phyloP scores from a whole-genome alignment of 2,113 vertebrate species.

The Falco punctatus region DNA sequence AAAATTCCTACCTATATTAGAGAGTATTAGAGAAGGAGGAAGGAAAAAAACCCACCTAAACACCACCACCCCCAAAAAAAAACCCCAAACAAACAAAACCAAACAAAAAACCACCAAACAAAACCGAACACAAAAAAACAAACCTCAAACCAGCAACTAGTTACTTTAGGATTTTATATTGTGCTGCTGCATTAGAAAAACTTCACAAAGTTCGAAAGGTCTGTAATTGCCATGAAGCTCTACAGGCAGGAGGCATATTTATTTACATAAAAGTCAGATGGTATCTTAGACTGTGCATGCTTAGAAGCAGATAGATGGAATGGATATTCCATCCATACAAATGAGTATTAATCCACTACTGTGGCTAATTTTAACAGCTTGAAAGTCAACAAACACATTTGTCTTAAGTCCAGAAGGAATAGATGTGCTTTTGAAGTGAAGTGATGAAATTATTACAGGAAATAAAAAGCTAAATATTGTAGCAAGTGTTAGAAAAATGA shows the following conservation, averaged over 20 bases:
- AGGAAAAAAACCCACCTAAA: too few relatives aligned
- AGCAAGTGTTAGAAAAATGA: background rate
- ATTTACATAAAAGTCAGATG: constrained; percentile 61
- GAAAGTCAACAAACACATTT: constrained; percentile 59
- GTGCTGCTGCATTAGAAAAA: background rate
- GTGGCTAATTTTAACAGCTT: constrained; percentile 49
- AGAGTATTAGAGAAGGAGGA: background rate
- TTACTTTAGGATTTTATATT: background rate
- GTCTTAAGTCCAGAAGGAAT: constrained; percentile 20
- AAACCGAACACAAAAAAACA: too few relatives aligned
- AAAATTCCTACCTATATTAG: background rate
- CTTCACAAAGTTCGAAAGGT: background rate
- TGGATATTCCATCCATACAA: background rate
- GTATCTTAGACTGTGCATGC: background rate
- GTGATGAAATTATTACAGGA: constrained; percentile 51
- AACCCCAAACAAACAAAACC: too few relatives aligned
- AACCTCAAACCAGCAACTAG: too few relatives aligned
- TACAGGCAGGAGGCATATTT: background rate
- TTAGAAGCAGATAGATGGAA: constrained; percentile 35
- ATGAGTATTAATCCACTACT: constrained; percentile 52
- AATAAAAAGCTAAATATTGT: constrained; percentile 33
- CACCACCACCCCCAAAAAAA: too few relatives aligned
- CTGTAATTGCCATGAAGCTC: background rate
- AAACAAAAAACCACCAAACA: too few relatives aligned
- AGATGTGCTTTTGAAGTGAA: constrained; percentile 40